Percentiles rank a stretch among this genome's conserved stretches.
Evolutionary conservation across 2,797 vertebrate genomes (phyloP).

Genomic region (Chiloscyllium punctatum): DNA sequence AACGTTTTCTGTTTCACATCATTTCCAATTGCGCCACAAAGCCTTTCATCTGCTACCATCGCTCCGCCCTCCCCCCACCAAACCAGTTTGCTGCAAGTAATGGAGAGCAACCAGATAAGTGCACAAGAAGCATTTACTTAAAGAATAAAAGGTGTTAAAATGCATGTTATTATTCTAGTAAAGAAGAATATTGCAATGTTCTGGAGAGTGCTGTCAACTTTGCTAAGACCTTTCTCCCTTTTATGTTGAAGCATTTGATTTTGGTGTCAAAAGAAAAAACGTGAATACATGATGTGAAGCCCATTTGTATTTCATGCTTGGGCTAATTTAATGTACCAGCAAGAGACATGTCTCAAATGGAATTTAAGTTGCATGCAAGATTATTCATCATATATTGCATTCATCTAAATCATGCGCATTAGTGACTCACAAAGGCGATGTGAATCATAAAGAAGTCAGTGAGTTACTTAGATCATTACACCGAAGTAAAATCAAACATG

Average conservation of each 20-base stretch:
- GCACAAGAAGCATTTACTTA: not conserved
- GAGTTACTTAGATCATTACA: not conserved
- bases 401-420: not conserved
- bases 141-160: not conserved
- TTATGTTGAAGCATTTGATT: not conserved
- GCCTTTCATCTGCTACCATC: not conserved
- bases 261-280: not conserved
- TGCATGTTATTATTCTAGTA: not conserved
- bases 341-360: not conserved
- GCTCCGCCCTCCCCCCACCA: too few species aligned
- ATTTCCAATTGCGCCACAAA: not conserved
- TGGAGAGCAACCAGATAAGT: not conserved
- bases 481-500: not conserved
- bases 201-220: not conserved
- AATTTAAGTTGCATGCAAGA: not conserved
- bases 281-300: not conserved
- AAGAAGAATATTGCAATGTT: not conserved
- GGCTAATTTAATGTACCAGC: not conserved
- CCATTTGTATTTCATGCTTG: not conserved
- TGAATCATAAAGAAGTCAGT: not conserved
- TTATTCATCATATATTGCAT: not conserved
- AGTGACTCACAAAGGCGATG: too few species aligned
- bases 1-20: not conserved
- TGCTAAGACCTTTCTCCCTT: not conserved
- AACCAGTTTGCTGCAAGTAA: not conserved